Evolutionary conservation across 1,140 invertebrate species (phyloP), one percentile per base, ranked within the genome.

Genomic region (Lethocerus indicus): DNA sequence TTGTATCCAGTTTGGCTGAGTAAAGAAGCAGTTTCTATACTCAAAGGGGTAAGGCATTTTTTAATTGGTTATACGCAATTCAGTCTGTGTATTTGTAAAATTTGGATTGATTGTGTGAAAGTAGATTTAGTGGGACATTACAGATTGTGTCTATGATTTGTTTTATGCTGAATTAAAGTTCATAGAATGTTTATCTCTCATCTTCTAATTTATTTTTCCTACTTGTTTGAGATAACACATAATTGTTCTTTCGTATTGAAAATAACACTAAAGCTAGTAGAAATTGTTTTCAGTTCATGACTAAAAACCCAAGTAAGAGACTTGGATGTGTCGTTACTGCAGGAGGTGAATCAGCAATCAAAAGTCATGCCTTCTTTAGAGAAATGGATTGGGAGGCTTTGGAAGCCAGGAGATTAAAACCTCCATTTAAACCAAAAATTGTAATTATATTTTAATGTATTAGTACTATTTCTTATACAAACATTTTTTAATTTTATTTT

Each of bases 361-460:
- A 83, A 54, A 68, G 70, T 56, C 95, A 99, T 74, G 72, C 89
- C 42, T 99, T 99, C 73, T 99, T 99, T 72, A 78, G 78, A 60
- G 87, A 93, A 55, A 84, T 98, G 58, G 91, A 98, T 64, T 98
- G 95, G 94, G 82, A 85, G 52, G 84, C 85, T 50, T 74, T 99
- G 40, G 91, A 95, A 68, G 76, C 75, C 47, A 73, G 90, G 41
- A 82, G 82, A 69, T 78, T 98, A 40, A 89, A 88, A 64, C 92
- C 95, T 58, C 95, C 95, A 55, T 98, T 98, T 71, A 89, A 86
- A 65, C 95, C 95, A 54, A 94, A 89, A 81, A 92, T 96, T 69
- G 92, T 97, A 74, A 83, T 85, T 79, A n/a, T n/a, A n/a, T n/a
- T n/a, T n/a, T n/a, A n/a, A n/a, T n/a, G n/a, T n/a, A n/a, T n/a